phyloP scores from a whole-genome alignment of 2,797 vertebrate species.

The Dipus sagitta region DNA sequence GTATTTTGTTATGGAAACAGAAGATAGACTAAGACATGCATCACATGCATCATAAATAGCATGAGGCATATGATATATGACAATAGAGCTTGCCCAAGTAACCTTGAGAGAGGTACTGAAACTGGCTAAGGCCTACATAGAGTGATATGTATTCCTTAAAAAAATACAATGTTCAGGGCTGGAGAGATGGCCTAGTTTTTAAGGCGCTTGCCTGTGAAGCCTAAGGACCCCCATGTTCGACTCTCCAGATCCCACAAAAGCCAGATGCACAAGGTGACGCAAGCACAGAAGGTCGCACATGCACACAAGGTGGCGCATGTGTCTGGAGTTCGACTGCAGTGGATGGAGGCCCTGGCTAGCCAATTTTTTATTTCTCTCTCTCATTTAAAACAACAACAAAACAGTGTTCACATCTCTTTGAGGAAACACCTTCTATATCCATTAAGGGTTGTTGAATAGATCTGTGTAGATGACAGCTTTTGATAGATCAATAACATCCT shows the following conservation, averaged over 20 bases:
- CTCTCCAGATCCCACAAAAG: too few relatives aligned
- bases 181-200: neutral
- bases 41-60: neutral
- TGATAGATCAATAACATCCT: too few relatives aligned
- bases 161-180: neutral
- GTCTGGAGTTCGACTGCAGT: too few relatives aligned
- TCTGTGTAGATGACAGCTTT: neutral
- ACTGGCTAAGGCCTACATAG: neutral
- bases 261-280: too few relatives aligned
- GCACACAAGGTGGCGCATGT: too few relatives aligned
- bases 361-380: too few relatives aligned
- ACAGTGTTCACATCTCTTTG: neutral
- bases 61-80: neutral
- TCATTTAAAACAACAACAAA: too few relatives aligned
- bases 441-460: neutral
- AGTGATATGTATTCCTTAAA: too few relatives aligned
- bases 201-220: too few relatives aligned
- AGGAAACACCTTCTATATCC: neutral
- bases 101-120: neutral
- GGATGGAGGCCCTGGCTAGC: too few relatives aligned
- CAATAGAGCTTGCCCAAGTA: neutral
- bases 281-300: too few relatives aligned
- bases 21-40: neutral
- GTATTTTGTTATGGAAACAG: neutral
- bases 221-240: too few relatives aligned